Base-by-base conservation (phyloP, 1,140 invertebrate species). In the Drosophila malerkotliana region DNA sequence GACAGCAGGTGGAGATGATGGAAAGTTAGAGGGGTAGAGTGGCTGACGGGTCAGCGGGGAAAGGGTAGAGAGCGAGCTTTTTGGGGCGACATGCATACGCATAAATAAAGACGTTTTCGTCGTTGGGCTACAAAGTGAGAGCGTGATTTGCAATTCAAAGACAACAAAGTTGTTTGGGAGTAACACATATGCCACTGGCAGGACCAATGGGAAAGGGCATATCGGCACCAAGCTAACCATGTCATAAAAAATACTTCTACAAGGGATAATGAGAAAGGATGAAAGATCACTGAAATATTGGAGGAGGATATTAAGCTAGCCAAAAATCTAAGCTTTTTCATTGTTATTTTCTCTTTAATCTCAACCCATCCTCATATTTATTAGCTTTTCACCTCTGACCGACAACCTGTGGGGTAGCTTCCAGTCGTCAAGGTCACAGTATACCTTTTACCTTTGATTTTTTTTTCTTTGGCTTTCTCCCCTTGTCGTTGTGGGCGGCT, bases 131-230 rank as follows among this genome's bases (percentile, higher is more conserved):
- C 60, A 80, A 77, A 84, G 82, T 88, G 83, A 30, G 75, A 58
- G 60, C 74, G 55, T 74, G 64, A 87, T 85, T 88, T 85, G 82
- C 83, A 85, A 85, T 85, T 85, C 82, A 85, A 85, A 85, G 83
- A 78, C 74, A 78, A 72, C 69, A 69, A 88, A 82, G 66, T 82
- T 87, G 64, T 79, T 77, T 73, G 63, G 49, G 45, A 69, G 57
- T 44, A 68, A 69, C 68, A 69, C 63, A 69, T 47, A 64, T 41
- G 28, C 9, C 41, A 4, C 47, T 52, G 15, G n/a, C 14, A 34
- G 18, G 1, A 24, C 12, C 18, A 15, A 41, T 26, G 18, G 24
- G 9, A 26, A 21, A 32, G 47, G 57, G 71, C 34, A 62, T 73
- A 73, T 61, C 32, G 47, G 63, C 15, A 56, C 37, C 9, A 14